phyloP scores from a whole-genome alignment of 2,113 vertebrate genomes.

The Mormyrus lacerda region DNA sequence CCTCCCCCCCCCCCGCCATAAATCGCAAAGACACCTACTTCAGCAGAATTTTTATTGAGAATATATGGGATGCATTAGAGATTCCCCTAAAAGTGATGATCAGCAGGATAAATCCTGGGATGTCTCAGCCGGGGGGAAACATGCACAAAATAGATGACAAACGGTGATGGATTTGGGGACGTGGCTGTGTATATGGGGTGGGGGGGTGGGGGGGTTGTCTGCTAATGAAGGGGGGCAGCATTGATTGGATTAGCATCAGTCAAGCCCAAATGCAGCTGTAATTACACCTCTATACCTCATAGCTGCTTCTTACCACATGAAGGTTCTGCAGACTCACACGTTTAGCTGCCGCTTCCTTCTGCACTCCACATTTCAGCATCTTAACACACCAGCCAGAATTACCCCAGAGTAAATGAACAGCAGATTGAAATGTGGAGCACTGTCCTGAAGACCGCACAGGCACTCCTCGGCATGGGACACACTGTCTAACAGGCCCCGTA shows the following conservation, averaged over 20 bases:
- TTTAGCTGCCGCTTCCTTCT: neutral
- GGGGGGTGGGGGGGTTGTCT: neutral
- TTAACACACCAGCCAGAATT: neutral
- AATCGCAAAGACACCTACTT: conserved; percentile 38
- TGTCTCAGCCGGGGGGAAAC: conserved; percentile 17
- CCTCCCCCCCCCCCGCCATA: conserved; percentile 15
- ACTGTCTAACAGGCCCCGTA: no score
- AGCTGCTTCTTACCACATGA: neutral
- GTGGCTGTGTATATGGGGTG: neutral
- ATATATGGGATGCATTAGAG: conserved; percentile 35
- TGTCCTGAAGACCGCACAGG: neutral
- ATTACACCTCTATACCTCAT: neutral
- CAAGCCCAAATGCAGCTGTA: neutral
- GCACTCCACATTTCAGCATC: neutral
- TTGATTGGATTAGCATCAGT: conserved; percentile 14
- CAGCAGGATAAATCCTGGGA: conserved; percentile 40
- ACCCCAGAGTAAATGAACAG: neutral
- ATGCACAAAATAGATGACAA: neutral
- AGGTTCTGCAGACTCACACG: neutral
- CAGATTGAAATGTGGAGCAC: neutral
- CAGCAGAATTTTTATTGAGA: conserved; percentile 35
- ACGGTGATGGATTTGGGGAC: neutral
- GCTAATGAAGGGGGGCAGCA: conserved; percentile 14
- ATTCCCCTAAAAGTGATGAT: conserved; percentile 45
- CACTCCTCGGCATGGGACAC: neutral